phyloP scores from a whole-genome alignment of 64 coral and sea anemone species.

The Astreopora myriophthalma region DNA sequence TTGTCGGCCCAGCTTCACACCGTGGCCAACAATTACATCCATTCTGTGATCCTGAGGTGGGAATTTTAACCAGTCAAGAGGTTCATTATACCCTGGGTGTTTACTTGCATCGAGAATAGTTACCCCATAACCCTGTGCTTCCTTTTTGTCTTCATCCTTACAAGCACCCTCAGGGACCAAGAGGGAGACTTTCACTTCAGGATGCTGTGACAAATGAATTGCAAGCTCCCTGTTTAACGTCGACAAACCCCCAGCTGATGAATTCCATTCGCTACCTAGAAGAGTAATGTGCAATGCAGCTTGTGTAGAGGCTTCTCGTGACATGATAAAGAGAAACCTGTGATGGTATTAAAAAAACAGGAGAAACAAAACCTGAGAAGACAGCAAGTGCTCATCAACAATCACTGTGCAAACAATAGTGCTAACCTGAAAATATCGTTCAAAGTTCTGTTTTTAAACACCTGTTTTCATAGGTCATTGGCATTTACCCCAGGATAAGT shows the following conservation, averaged over 20 bases:
- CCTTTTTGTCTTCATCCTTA: not conserved
- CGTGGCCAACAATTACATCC: not conserved
- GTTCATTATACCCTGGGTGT: not conserved
- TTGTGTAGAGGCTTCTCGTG: too few species aligned
- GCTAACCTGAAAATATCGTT: too few species aligned
- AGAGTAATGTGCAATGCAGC: not conserved
- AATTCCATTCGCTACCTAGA: not conserved
- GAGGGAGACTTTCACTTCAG: not conserved
- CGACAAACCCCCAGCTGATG: not conserved
- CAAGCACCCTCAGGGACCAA: not conserved
- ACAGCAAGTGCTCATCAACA: too few species aligned
- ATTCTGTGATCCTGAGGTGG: not conserved
- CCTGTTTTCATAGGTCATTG: too few species aligned
- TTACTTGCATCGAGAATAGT: not conserved
- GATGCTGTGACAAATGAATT: conserved; percentile 12
- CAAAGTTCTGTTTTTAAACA: too few species aligned
- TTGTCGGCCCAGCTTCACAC: not conserved
- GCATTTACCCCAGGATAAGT: too few species aligned
- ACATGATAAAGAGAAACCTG: too few species aligned
- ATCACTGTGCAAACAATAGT: too few species aligned
- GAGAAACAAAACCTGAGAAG: too few species aligned
- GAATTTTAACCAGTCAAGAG: not conserved
- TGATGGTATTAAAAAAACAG: too few species aligned
- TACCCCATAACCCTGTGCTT: not conserved
- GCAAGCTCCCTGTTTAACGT: conserved; percentile 41